Base-by-base conservation (phyloP, 2,797 vertebrate species). In the Clarias fuscus region DNA sequence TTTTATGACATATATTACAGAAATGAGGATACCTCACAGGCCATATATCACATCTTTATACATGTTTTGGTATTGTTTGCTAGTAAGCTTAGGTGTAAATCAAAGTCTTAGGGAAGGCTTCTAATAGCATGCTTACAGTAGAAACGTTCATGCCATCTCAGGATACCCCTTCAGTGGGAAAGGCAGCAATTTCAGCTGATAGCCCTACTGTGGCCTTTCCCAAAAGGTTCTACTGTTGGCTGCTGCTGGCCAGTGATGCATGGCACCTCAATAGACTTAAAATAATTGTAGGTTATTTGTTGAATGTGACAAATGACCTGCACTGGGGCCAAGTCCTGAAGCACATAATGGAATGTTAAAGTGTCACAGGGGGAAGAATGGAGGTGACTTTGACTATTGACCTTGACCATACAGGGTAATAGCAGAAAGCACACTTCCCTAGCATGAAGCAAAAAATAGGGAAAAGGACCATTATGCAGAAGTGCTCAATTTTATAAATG, bases 301-400 rank as follows among this genome's bases (percentile, higher is more conserved):
- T 89, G 85, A 91, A 92, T 58, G 88, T 91, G 92, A 93, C 89
- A 92, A 90, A 93, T 94, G 86, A 90, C 90, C 89, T 91, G 88
- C 56, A 84, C 85, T 86, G 83, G 89, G 86, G 84, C 90, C 85
- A 78, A 65, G 88, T 86, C 89, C 91, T 87, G 64, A 62, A 68
- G 88, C 83, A 84, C 82, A 84, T 89, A 89, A 89, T 89, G 84
- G 70, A 81, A 82, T 84, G 83, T 88, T 84, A 83, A 37, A 72
- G 85, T 89, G 89, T 88, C 82, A 82, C 88, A 84, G 43, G 67
- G 87, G 90, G 85, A 82, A 82, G 84, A 86, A 85, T 67, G 67
- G 86, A 89, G 89, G 87, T 91, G 90, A 89, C 91, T 88, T 90
- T 88, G 71, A 80, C 82, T 81, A 68, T 86, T 89, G 90, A 90